phyloP scores from a whole-genome alignment of 1,140 invertebrate genomes.

The Sitophilus oryzae region DNA sequence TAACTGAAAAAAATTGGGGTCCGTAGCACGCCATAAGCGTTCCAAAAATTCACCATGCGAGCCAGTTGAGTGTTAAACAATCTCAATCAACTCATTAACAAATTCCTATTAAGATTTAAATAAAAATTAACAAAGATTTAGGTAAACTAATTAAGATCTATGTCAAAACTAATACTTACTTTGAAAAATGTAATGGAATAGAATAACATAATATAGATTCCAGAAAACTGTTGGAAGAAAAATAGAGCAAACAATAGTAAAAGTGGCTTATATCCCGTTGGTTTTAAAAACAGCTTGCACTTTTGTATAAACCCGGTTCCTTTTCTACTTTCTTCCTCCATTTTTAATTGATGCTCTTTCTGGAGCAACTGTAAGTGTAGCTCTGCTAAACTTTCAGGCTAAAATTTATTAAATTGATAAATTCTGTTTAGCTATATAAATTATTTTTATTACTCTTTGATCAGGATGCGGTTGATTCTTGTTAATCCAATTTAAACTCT shows the following conservation, averaged over 20 bases:
- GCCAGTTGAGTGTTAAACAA: too few species aligned
- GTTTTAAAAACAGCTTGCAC: slow-evolving; percentile 46
- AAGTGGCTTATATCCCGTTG: slow-evolving; percentile 57
- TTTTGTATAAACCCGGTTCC: slow-evolving; percentile 32
- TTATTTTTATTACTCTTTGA: slow-evolving; percentile 31
- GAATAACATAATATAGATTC: slow-evolving; percentile 64
- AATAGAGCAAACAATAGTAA: slow-evolving; percentile 53
- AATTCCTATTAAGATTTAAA: too few species aligned
- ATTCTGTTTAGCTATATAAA: too few species aligned
- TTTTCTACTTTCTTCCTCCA: slow-evolving; percentile 31
- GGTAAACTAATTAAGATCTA: not conserved
- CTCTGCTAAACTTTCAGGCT: slow-evolving; percentile 35
- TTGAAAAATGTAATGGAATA: slow-evolving; percentile 61
- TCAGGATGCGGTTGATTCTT: slow-evolving; percentile 40
- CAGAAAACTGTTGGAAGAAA: slow-evolving; percentile 56
- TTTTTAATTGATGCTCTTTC: slow-evolving; percentile 44
- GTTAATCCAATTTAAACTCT: slow-evolving; percentile 48
- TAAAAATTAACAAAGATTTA: too few species aligned
- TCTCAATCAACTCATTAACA: too few species aligned
- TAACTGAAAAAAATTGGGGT: too few species aligned
- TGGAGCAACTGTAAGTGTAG: slow-evolving; percentile 42
- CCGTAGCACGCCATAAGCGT: too few species aligned
- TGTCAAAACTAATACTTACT: slow-evolving; percentile 35
- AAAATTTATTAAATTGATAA: slow-evolving; percentile 4
- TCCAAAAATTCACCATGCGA: too few species aligned